phyloP scores from a whole-genome alignment of 2,888 invertebrate genomes.

The Lamellibrachia satsuma region DNA sequence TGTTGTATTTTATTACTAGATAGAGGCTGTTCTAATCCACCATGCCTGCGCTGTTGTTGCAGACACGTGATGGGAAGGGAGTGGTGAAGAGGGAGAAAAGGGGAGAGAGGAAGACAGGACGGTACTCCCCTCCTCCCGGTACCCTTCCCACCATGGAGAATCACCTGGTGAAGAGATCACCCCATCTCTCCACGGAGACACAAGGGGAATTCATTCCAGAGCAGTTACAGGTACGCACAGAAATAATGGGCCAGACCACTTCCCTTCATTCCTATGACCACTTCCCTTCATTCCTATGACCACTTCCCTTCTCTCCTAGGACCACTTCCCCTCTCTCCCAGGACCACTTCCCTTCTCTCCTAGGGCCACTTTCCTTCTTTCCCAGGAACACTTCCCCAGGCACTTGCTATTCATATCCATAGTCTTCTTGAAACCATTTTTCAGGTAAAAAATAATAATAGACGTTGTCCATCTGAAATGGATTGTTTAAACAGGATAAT shows the following conservation, averaged over 20 bases:
- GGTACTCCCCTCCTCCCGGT: slow-evolving; percentile 37
- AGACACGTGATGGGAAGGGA: neutral
- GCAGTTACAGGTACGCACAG: neutral
- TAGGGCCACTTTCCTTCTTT: too few relatives aligned
- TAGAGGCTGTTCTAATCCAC: neutral
- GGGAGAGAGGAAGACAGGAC: neutral
- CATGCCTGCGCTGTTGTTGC: neutral
- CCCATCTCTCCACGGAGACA: slow-evolving; percentile 22
- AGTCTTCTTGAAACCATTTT: too few relatives aligned
- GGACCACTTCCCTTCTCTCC: too few relatives aligned
- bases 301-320: too few relatives aligned
- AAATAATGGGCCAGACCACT: neutral
- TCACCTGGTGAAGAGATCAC: slow-evolving; percentile 14
- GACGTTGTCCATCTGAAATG: too few relatives aligned
- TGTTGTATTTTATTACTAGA: neutral
- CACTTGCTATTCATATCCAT: too few relatives aligned
- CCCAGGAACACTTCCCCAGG: too few relatives aligned
- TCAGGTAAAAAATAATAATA: too few relatives aligned
- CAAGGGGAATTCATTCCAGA: slow-evolving; percentile 39
- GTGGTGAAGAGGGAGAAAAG: neutral
- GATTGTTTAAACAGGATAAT: too few relatives aligned
- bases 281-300: too few relatives aligned
- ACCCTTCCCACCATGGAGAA: slow-evolving; percentile 25
- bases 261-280: too few relatives aligned
- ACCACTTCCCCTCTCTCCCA: too few relatives aligned